Percentiles rank a stretch among this genome's conserved stretches.
These are phyloP conservation scores for Porites rus DNA, from an alignment of 92 coral and sea anemone genomes.

Conservation along the genomic window DNA sequence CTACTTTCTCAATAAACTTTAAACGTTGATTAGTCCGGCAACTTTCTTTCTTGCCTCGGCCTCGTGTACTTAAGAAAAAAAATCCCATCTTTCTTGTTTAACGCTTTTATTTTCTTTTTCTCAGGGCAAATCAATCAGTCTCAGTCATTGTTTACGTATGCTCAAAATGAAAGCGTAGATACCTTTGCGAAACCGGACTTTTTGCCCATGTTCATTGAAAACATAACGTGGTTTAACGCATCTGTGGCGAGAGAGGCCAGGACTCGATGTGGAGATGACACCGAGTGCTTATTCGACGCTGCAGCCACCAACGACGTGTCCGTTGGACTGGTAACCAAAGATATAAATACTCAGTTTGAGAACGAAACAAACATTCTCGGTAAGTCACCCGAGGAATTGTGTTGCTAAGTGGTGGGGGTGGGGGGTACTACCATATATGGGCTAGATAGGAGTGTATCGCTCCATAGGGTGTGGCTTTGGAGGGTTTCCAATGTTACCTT, in stretches of 20 bases:
- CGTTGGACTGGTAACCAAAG: slow-evolving; percentile 64
- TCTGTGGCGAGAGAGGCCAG: slow-evolving; percentile 40
- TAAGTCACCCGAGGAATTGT: slow-evolving; percentile 10
- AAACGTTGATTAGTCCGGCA: no score
- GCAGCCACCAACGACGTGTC: slow-evolving; percentile 75
- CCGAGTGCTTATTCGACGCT: slow-evolving; percentile 70
- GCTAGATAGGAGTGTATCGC: no score
- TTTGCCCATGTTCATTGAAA: slow-evolving; percentile 74
- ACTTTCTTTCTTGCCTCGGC: no score
- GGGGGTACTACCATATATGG: no score
- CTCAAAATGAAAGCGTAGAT: slow-evolving; percentile 45
- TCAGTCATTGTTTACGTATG: slow-evolving; percentile 63
- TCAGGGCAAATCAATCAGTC: slow-evolving; percentile 67
- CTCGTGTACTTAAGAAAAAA: no score
- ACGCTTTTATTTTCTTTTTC: neutral
- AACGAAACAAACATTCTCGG: slow-evolving; percentile 64
- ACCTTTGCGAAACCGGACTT: slow-evolving; percentile 48
- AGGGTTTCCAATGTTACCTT: no score
- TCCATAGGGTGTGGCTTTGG: no score
- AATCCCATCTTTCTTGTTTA: no score
- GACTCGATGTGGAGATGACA: slow-evolving; percentile 53
- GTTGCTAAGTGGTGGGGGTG: neutral
- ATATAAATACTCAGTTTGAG: slow-evolving; percentile 45
- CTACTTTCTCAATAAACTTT: no score
- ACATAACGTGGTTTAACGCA: slow-evolving; percentile 48